Conservation (phyloP, 1,140 invertebrate species). For the Zaprionus taronus region DNA sequence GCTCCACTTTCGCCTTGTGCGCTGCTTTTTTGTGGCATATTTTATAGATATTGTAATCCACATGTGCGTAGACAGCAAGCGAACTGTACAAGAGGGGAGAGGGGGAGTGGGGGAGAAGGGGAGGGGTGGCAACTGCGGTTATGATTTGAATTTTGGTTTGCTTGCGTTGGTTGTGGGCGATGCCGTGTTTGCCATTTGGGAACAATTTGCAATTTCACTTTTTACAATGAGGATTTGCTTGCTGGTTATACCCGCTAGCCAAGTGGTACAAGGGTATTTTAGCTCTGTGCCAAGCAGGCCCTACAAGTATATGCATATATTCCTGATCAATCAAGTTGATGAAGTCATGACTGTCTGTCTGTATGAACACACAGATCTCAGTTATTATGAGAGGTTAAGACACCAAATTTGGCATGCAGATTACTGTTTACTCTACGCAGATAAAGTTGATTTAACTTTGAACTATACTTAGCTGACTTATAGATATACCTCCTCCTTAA, state of each 20-base stretch:
- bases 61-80: slow-evolving; percentile 15
- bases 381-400: too few species aligned
- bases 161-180: slow-evolving; percentile 16
- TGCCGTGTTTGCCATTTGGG: slow-evolving; percentile 35
- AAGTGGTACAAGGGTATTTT: background rate
- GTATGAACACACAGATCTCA: too few species aligned
- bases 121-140: slow-evolving; percentile 1
- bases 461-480: too few species aligned
- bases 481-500: too few species aligned
- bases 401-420: too few species aligned
- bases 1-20: slow-evolving; percentile 20
- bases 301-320: too few species aligned
- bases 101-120: background rate
- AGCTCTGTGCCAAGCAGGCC: too few species aligned
- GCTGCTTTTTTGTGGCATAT: slow-evolving; percentile 72
- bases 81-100: too few species aligned
- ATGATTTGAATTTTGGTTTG: slow-evolving; percentile 39
- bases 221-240: slow-evolving; percentile 25
- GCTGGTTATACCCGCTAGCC: background rate
- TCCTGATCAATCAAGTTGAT: too few species aligned
- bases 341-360: too few species aligned
- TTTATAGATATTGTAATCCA: slow-evolving; percentile 74
- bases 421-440: too few species aligned
- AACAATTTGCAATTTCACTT: slow-evolving; percentile 51
- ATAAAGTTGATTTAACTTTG: too few species aligned